Evolutionary conservation across 2,888 invertebrate species (phyloP).

Genomic region (Amitus sp.): DNA sequence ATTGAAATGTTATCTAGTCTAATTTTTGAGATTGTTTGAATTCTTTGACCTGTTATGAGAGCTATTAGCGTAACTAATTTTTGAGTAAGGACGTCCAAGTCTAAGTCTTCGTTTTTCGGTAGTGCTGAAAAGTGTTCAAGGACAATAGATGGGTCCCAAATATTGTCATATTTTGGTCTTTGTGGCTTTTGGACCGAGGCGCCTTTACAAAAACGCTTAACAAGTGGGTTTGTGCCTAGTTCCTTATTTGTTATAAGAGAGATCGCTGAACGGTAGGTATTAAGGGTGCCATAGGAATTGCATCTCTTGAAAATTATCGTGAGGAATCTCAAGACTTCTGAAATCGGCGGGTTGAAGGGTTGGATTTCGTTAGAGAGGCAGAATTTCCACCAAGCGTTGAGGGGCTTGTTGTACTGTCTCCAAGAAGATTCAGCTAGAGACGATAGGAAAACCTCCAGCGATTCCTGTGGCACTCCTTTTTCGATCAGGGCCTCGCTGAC

Average conservation of each 20-base stretch:
- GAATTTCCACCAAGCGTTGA: slow-evolving; percentile 17
- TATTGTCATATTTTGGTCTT: slow-evolving; percentile 40
- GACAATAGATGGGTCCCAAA: slow-evolving; percentile 44
- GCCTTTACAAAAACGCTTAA: slow-evolving; percentile 22
- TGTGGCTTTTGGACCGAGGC: slow-evolving; percentile 13
- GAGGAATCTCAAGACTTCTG: neutral
- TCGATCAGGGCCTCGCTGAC: slow-evolving; percentile 41
- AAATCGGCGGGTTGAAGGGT: neutral
- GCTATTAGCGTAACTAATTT: slow-evolving; percentile 44
- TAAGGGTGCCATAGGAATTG: slow-evolving; percentile 8
- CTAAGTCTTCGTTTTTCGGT: neutral
- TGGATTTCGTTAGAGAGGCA: neutral
- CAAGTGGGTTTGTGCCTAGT: slow-evolving; percentile 2
- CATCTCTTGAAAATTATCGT: neutral
- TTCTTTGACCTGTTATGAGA: slow-evolving; percentile 18
- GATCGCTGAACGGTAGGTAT: slow-evolving; percentile 13
- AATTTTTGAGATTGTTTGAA: slow-evolving; percentile 22
- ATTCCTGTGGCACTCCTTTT: slow-evolving; percentile 30
- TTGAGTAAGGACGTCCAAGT: slow-evolving; percentile 11
- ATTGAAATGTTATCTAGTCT: slow-evolving; percentile 6
- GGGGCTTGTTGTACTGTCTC: slow-evolving; percentile 18
- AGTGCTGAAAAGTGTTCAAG: neutral
- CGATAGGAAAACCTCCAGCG: slow-evolving; percentile 9
- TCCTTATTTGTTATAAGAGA: slow-evolving; percentile 1
- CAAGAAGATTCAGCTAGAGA: slow-evolving; percentile 3